Evolutionary conservation across 2,113 vertebrate species (phyloP), one percentile per base, ranked within the genome.

Genomic region (Centropus bengalensis): DNA sequence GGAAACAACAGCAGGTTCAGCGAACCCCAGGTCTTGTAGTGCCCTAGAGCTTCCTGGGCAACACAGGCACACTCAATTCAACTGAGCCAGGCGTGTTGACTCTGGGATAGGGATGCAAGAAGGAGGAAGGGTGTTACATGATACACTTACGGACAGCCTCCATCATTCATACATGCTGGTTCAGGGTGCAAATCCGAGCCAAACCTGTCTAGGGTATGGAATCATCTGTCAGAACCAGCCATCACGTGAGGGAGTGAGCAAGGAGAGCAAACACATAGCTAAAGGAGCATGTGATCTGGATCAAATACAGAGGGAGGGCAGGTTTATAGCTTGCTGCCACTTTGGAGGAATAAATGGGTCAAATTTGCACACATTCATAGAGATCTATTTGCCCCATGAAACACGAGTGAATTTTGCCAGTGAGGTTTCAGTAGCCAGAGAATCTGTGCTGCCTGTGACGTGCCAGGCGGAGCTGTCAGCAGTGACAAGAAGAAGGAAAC

Each of bases 401-500:
- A 93, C 62, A 70, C 21, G 19, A 93, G 28, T 44, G 59, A 79
- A 51, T 58, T 91, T 87, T 90, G 78, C 28, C 77, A 66, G 55
- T 66, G 73, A 55, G 80, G 92, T 86, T 91, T 89, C 71, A 76
- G 51, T 51, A 93, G 77, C 74, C 64, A 86, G 45, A 78, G 79
- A 94, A 90, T 44, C 36, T 89, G 74, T 58, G 27, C 64, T 62
- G 70, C 55, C 38, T 94, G n/a, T 74, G 71, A 93, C 70, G 74
- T 38, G 21, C 38, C 63, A 82, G 69, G 84, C 94, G 63, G 71
- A 95, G 68, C 75, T 89, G 59, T 93, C 73, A 91, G 70, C 47
- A 64, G 33, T 51, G 63, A 88, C 66, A 91, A 82, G 74, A 66
- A 82, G 56, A 88, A 92, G 69, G 79, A 87, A 91, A 71, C 15